Evolutionary conservation across 2,888 invertebrate genomes (phyloP), one percentile per base, ranked within the genome.

Genomic region (Andrena chrysosceles): DNA sequence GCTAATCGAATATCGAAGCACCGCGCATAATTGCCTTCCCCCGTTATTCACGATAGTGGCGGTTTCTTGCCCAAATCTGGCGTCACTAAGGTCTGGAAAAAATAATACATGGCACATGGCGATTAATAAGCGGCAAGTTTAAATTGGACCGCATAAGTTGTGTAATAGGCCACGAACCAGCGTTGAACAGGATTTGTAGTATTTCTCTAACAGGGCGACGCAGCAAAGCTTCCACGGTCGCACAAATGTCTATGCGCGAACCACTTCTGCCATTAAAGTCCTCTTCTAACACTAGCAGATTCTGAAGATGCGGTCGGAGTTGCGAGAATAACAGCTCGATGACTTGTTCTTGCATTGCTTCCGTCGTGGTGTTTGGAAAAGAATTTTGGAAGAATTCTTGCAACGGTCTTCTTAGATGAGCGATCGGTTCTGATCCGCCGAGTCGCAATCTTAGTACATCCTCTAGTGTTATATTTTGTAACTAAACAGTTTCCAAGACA

Each of bases 1-100:
- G n/a, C 85, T 83, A 75, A 92, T 70, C n/a, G 85, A 88, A 66
- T 90, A 89, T 23, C 91, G 90, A 31, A 93, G 76, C 20, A 91
- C 85, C n/a, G 75, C 66, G 70, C 84, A 89, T 20, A 91, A 72
- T 71, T 91, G 83, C 35, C 83, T 82, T 64, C 84, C 85, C 56
- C 91, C 77, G 52, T 80, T 87, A 60, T 77, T 87, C 8, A 91
- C 49, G 13, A 87, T 89, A 13, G 63, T 68, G n/a, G 84, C 13
- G 31, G 73, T 77, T 54, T 85, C 87, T 78, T 88, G 88, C 20
- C 85, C 88, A 60, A 90, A 91, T 63, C 83, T 73, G 8, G 83
- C 54, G 75, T 90, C 85, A 68, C 87, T 87, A 26, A 89, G 5
- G 69, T 84, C 91, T 92, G 71, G 48, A 31, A 72, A 5, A 54